Conservation (phyloP, 2,888 invertebrate genomes). For the Drosophila percnosoma region DNA sequence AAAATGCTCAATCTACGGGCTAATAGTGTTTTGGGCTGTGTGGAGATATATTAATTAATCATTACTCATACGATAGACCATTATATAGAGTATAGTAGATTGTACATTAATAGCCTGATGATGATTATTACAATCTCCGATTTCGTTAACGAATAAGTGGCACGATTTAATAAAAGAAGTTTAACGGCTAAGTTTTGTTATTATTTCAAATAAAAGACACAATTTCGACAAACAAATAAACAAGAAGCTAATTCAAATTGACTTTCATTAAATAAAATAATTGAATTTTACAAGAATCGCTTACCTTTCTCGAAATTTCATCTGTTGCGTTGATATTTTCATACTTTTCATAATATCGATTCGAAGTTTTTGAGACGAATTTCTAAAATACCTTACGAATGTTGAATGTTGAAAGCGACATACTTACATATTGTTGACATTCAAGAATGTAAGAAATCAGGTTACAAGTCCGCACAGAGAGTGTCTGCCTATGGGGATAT, state of each 20-base stretch:
- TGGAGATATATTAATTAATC: background rate
- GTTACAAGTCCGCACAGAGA: background rate
- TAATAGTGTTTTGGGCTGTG: too few relatives aligned
- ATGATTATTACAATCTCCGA: background rate
- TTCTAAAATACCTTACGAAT: background rate
- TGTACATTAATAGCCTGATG: background rate
- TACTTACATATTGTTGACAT: background rate
- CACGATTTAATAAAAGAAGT: too few relatives aligned
- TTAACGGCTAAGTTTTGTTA: too few relatives aligned
- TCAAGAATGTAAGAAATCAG: background rate
- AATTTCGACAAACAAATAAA: accelerated
- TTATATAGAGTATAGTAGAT: background rate
- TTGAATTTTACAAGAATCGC: too few relatives aligned
- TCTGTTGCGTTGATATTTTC: too few relatives aligned
- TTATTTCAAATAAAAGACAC: too few relatives aligned
- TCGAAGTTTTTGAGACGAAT: too few relatives aligned
- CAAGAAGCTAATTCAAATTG: too few relatives aligned
- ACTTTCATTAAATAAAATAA: too few relatives aligned
- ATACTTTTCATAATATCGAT: background rate
- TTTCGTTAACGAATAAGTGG: background rate
- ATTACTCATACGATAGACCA: background rate
- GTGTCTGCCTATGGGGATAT: background rate
- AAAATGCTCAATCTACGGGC: background rate
- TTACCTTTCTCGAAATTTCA: too few relatives aligned
- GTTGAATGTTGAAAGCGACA: background rate